A percentile compares a stretch with the other conserved stretches of the same genome.
These are phyloP conservation scores for Atrina japonica DNA, from an alignment of 2,888 invertebrate species.

Conservation along the genomic window DNA sequence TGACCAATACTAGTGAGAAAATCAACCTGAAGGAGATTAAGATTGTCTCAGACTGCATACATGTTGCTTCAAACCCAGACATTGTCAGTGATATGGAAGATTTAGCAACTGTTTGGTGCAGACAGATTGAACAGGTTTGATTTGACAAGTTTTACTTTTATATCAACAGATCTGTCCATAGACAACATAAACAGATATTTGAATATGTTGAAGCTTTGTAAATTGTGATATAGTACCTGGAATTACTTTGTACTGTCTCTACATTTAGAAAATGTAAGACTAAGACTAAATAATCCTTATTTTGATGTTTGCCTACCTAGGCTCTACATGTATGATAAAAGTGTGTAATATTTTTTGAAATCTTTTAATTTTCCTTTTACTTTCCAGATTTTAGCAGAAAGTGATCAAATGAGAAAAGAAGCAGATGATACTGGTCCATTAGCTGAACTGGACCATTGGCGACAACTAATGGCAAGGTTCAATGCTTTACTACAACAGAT, in stretches of 20 bases:
- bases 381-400: conserved; percentile 87
- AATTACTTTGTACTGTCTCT: no score
- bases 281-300: no score
- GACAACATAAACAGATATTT: no score
- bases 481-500: conserved; percentile 77
- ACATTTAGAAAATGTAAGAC: no score
- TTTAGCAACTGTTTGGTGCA: conserved; percentile 72
- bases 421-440: conserved; percentile 90
- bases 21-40: conserved; percentile 71
- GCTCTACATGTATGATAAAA: no score
- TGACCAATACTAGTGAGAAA: conserved; percentile 60
- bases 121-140: conserved; percentile 77
- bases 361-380: no score
- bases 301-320: no score
- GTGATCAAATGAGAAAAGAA: conserved; percentile 90
- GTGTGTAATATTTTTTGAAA: no score
- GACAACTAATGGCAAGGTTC: conserved; percentile 75
- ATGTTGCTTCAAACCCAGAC: conserved; percentile 83
- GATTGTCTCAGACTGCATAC: conserved; percentile 84
- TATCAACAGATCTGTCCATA: no score
- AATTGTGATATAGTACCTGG: no score
- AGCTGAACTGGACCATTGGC: conserved; percentile 79
- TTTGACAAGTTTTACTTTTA: neutral
- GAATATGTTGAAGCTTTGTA: no score
- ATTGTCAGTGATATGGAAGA: conserved; percentile 82